These are phyloP conservation scores for Nothura maculosa DNA, from an alignment of 2,797 vertebrate genomes.

Conservation along the genomic window DNA sequence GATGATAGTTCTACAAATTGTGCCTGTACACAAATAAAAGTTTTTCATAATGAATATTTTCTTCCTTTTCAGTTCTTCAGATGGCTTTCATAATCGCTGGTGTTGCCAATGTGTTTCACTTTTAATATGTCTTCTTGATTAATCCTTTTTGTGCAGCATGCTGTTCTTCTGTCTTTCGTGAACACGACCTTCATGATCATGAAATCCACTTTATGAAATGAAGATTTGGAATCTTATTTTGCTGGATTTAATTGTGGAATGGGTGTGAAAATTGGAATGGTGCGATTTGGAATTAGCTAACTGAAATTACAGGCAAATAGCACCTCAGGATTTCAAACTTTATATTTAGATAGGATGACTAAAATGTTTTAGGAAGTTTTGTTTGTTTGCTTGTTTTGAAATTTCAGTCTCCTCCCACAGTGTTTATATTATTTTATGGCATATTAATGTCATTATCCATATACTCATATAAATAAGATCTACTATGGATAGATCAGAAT, in stretches of 20 bases:
- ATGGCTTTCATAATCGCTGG: not conserved
- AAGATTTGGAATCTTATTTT: not conserved
- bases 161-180: not conserved
- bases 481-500: not conserved
- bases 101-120: not conserved
- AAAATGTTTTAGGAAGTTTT: not conserved
- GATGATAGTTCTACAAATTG: not conserved
- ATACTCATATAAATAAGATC: not conserved
- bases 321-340: not conserved
- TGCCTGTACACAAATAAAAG: not conserved
- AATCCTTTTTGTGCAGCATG: not conserved
- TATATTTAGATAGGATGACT: not conserved
- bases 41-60: not conserved
- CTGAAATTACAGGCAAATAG: not conserved
- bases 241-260: not conserved
- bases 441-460: not conserved
- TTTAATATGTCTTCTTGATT: not conserved
- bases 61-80: not conserved
- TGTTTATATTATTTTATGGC: not conserved
- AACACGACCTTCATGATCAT: not conserved
- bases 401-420: not conserved
- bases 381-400: not conserved
- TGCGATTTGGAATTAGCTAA: not conserved
- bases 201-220: not conserved
- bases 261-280: not conserved